Percentiles rank a stretch among this genome's conserved stretches.
phyloP scores from a whole-genome alignment of 2,113 vertebrate species.

The Recurvirostra avosetta region DNA sequence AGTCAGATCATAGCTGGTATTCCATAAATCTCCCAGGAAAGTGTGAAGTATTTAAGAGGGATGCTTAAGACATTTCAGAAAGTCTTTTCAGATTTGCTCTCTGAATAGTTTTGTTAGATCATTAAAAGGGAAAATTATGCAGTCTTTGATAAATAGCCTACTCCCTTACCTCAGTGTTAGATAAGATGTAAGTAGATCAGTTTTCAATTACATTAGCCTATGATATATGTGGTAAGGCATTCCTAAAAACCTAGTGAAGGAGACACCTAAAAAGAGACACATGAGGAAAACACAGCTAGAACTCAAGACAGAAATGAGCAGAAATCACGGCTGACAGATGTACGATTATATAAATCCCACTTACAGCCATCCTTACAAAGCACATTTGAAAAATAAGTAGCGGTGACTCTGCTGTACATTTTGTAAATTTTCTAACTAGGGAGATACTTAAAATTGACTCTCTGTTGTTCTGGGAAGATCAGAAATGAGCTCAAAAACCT shows the following conservation, averaged over 20 bases:
- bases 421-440: neutral
- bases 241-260: neutral
- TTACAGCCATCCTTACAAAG: neutral
- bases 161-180: neutral
- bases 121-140: neutral
- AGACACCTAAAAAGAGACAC: neutral
- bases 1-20: neutral
- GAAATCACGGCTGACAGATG: neutral
- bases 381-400: neutral
- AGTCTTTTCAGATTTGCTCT: neutral
- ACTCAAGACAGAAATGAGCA: neutral
- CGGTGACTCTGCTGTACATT: neutral
- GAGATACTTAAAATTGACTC: neutral
- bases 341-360: neutral
- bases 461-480: neutral
- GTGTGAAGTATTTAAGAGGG: neutral
- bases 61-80: neutral
- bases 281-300: neutral
- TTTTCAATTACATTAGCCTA: neutral
- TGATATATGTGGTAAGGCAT: neutral
- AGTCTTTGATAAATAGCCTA: neutral
- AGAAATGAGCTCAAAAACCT: neutral
- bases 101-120: neutral
- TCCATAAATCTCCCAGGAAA: neutral
- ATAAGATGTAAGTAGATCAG: neutral